phyloP scores from a whole-genome alignment of 2,888 invertebrate species.

The Minunthozetes semirufus region DNA sequence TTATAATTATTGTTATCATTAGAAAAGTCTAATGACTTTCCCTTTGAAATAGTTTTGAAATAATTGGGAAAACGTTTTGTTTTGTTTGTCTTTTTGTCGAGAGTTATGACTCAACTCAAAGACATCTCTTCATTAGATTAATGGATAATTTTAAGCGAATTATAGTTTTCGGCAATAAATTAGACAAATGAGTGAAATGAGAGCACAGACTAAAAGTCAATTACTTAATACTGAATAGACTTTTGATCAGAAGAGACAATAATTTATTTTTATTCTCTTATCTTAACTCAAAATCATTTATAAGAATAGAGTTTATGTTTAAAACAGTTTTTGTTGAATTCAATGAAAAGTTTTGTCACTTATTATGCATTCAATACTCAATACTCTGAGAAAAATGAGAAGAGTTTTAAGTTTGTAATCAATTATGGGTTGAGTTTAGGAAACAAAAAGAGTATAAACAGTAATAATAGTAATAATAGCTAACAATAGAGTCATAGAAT shows the following conservation, averaged over 20 bases:
- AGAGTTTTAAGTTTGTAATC: too few relatives aligned
- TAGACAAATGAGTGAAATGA: too few relatives aligned
- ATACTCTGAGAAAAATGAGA: too few relatives aligned
- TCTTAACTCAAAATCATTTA: not conserved
- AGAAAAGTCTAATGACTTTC: constrained; percentile 6
- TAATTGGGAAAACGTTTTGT: not conserved
- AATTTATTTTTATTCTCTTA: not conserved
- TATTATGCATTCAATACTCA: too few relatives aligned
- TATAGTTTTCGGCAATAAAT: too few relatives aligned
- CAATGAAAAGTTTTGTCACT: too few relatives aligned
- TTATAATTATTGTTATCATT: not conserved
- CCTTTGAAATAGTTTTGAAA: too few relatives aligned
- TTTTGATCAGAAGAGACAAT: not conserved
- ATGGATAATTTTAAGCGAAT: not conserved
- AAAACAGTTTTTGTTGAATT: too few relatives aligned
- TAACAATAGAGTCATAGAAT: not conserved
- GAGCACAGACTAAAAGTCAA: too few relatives aligned
- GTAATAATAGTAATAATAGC: too few relatives aligned
- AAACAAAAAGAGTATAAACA: too few relatives aligned
- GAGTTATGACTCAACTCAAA: not conserved
- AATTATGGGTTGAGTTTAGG: too few relatives aligned
- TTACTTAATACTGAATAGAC: not conserved
- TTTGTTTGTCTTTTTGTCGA: not conserved
- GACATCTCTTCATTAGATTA: not conserved
- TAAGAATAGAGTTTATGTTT: not conserved